Evolutionary conservation across 30 jellyfish, hydroid and myxozoan genomes (phyloP).

Genomic region (Aurelia sp.): DNA sequence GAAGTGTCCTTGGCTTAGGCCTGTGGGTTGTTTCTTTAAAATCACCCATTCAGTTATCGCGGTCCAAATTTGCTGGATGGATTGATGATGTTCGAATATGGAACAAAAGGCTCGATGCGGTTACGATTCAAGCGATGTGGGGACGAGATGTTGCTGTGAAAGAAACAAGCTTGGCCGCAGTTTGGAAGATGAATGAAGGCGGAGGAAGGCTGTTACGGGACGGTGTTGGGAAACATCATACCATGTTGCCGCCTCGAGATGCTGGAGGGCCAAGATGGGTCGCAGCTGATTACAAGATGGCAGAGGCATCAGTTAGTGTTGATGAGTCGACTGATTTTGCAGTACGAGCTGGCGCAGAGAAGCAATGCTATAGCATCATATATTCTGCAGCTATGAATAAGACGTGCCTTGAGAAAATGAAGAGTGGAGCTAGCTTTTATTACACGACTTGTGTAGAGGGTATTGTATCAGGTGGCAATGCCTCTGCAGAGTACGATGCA

Average conservation of each 20-base stretch:
- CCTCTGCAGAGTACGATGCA: conserved; percentile 42
- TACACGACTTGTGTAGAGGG: conserved; percentile 40
- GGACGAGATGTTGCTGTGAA: conserved; percentile 17
- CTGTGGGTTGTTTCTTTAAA: conserved; percentile 50
- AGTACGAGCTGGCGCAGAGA: conserved; percentile 33
- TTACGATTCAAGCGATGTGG: conserved; percentile 74
- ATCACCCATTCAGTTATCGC: conserved; percentile 14
- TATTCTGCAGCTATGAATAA: conserved; percentile 53
- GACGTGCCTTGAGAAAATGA: conserved; percentile 10
- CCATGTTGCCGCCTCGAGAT: conserved; percentile 29
- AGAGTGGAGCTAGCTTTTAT: conserved; percentile 34
- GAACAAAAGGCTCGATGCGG: conserved; percentile 63
- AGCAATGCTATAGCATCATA: conserved; percentile 18
- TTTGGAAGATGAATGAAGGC: conserved; percentile 78
- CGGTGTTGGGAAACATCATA: conserved; percentile 39
- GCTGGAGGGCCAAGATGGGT: conserved; percentile 42
- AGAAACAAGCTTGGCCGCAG: conserved; percentile 27
- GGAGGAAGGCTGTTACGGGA: conserved; percentile 32
- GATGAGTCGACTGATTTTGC: neutral
- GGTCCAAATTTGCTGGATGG: conserved; percentile 57
- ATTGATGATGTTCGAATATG: conserved; percentile 67
- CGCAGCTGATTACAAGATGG: conserved; percentile 53
- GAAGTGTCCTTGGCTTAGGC: conserved; percentile 62
- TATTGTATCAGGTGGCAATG: neutral
- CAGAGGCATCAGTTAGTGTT: neutral